A percentile compares a stretch with the other conserved stretches of the same genome.
phyloP scores from a whole-genome alignment of 2,113 vertebrate species.

The Cyanocitta stelleri region DNA sequence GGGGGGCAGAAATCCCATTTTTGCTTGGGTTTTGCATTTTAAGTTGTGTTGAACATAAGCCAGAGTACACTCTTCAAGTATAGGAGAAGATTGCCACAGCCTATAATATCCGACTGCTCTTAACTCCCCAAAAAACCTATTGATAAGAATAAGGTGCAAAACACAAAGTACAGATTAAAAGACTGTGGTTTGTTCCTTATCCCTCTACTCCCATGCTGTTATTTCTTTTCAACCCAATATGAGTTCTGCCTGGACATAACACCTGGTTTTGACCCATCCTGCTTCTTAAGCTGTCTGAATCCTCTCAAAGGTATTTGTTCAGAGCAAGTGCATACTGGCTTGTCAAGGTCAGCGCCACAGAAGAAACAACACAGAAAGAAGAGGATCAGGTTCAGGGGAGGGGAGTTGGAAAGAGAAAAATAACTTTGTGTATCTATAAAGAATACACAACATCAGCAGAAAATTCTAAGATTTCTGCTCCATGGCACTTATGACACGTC shows the following conservation, averaged over 20 bases:
- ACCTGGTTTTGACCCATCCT: background rate
- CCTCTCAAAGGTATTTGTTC: background rate
- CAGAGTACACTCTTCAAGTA: background rate
- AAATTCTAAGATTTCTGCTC: background rate
- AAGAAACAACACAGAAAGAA: background rate
- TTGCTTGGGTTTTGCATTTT: background rate
- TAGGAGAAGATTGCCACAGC: background rate
- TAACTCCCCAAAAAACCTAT: background rate
- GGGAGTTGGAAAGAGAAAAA: background rate
- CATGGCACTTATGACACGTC: background rate
- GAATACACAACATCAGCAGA: background rate
- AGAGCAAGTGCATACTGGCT: background rate
- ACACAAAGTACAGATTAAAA: background rate
- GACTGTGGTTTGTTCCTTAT: background rate
- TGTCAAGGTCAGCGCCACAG: background rate
- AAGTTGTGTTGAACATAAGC: background rate
- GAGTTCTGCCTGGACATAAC: background rate
- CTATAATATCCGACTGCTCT: background rate
- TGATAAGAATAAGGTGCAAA: background rate
- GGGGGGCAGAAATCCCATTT: background rate
- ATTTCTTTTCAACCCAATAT: background rate
- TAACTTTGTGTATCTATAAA: background rate
- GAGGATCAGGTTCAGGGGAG: background rate
- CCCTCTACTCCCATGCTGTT: background rate
- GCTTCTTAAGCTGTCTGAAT: background rate